Evolutionary conservation across 2,888 invertebrate genomes (phyloP).

Genomic region (Neoascia interrupta): DNA sequence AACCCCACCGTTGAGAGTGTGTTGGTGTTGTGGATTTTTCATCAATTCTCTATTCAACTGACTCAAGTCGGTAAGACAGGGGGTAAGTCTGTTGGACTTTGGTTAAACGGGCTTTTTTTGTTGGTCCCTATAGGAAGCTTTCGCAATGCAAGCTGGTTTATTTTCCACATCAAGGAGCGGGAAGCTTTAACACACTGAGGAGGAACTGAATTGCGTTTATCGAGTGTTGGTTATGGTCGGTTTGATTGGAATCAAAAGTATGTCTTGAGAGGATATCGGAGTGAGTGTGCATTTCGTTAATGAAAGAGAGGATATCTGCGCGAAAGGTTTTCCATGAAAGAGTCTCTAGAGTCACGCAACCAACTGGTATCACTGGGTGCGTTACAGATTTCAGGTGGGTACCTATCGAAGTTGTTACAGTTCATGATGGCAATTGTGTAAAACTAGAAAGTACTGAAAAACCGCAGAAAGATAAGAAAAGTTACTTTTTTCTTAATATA

Average conservation of each 20-base stretch:
- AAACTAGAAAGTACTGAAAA: too few relatives aligned
- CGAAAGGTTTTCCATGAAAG: background rate
- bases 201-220: too few relatives aligned
- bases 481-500: too few relatives aligned
- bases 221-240: background rate
- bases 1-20: background rate
- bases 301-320: slow-evolving; percentile 1
- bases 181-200: too few relatives aligned
- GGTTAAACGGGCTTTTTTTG: slow-evolving; percentile 28
- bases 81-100: slow-evolving; percentile 32
- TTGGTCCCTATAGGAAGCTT: slow-evolving; percentile 23
- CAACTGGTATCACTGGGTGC: background rate
- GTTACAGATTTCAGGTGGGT: too few relatives aligned
- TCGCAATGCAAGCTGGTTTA: slow-evolving; percentile 56
- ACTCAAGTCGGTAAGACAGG: slow-evolving; percentile 23
- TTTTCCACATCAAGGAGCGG: slow-evolving; percentile 46
- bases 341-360: slow-evolving; percentile 26
- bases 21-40: slow-evolving; percentile 25
- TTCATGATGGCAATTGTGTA: too few relatives aligned
- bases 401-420: too few relatives aligned
- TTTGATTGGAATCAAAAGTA: slow-evolving; percentile 4
- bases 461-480: too few relatives aligned
- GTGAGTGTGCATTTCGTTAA: slow-evolving; percentile 11
- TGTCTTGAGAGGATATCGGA: background rate
- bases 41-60: slow-evolving; percentile 10